phyloP scores from a whole-genome alignment of 2,888 invertebrate species.

The Ectemnius lituratus region DNA sequence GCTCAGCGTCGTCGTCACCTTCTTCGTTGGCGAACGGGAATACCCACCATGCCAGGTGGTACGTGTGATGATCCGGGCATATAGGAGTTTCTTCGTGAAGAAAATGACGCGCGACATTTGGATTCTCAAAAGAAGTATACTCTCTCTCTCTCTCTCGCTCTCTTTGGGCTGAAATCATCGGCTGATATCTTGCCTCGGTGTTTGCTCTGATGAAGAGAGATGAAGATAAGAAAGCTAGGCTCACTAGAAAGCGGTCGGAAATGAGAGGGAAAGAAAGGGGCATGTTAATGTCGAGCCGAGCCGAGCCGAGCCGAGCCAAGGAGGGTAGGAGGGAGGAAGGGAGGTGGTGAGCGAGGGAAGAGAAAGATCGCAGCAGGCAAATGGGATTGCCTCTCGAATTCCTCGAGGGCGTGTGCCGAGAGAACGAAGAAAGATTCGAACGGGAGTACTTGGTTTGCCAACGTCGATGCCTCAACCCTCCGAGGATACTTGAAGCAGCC shows the following conservation, averaged over 20 bases:
- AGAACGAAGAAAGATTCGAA: constrained; percentile 46
- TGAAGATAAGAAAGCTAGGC: constrained; percentile 31
- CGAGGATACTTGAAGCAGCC: constrained; percentile 4
- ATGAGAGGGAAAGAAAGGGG: constrained; percentile 21
- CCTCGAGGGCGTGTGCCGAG: constrained; percentile 56
- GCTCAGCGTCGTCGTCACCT: not conserved
- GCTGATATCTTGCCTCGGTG: constrained; percentile 46
- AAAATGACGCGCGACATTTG: constrained; percentile 34
- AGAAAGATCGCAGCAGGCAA: constrained; percentile 56
- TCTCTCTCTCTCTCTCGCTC: too few species aligned
- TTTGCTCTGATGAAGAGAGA: constrained; percentile 44
- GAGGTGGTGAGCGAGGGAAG: constrained; percentile 33
- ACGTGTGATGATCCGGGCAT: not conserved
- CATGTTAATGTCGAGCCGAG: constrained; percentile 8
- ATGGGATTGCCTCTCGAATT: constrained; percentile 71
- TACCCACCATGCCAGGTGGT: too few species aligned
- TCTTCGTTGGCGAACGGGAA: constrained; percentile 7
- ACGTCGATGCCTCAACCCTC: constrained; percentile 3
- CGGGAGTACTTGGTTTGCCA: constrained; percentile 32
- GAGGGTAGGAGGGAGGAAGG: constrained; percentile 20
- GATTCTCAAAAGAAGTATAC: constrained; percentile 43
- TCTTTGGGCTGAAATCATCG: constrained; percentile 41
- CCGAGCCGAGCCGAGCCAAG: constrained; percentile 15
- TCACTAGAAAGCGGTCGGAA: constrained; percentile 21
- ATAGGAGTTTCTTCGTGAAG: constrained; percentile 14